Percentiles rank a stretch among this genome's conserved stretches.
Evolutionary conservation across 2,113 vertebrate genomes (phyloP).

Genomic region (Apaloderma vittatum): DNA sequence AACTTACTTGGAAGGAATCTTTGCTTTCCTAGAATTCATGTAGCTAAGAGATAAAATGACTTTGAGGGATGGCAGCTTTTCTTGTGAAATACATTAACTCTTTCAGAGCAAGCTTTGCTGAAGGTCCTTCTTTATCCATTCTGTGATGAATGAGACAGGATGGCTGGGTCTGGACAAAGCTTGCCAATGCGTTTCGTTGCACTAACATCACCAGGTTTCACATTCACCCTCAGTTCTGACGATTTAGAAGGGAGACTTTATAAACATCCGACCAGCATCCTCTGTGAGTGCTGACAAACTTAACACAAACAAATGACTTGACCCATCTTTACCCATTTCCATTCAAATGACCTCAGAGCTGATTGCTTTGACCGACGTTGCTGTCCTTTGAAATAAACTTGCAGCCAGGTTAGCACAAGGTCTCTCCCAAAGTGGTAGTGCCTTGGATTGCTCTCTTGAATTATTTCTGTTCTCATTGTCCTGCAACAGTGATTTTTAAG

Average conservation of each 20-base stretch:
- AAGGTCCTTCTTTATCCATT: neutral
- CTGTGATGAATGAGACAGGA: neutral
- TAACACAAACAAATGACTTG: neutral
- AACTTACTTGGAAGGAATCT: conserved; percentile 71
- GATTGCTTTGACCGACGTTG: neutral
- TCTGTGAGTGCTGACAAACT: neutral
- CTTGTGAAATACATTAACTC: conserved; percentile 56
- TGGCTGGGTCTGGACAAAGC: neutral
- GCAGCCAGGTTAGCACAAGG: neutral
- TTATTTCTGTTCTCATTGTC: neutral
- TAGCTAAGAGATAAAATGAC: conserved; percentile 71
- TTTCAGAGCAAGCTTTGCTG: neutral
- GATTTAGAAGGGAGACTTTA: neutral
- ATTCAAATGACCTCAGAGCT: neutral
- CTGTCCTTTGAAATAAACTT: neutral
- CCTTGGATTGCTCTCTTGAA: neutral
- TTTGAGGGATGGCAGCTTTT: conserved; percentile 57
- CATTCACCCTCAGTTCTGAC: neutral
- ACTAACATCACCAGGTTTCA: neutral
- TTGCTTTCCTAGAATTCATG: conserved; percentile 78
- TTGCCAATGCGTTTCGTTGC: neutral
- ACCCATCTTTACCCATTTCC: neutral
- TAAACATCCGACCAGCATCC: neutral
- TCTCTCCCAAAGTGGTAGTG: neutral
- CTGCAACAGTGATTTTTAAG: neutral